Conservation (phyloP, 2,113 vertebrate genomes). For the Octodon degus region DNA sequence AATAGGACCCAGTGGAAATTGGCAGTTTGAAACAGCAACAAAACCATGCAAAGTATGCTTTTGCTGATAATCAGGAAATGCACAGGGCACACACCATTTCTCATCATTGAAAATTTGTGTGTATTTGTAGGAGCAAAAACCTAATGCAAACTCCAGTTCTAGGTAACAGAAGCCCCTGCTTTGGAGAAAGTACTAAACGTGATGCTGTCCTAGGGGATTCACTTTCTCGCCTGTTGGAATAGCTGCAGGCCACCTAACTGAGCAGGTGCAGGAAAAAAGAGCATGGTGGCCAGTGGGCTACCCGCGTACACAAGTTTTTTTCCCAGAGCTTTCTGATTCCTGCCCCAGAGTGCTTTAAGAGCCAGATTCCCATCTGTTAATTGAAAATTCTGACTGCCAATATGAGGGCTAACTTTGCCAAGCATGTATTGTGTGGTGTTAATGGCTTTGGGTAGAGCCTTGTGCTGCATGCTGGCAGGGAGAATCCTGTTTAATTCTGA, state of each 20-base stretch:
- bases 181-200: conserved; percentile 12
- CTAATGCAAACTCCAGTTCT: conserved; percentile 32
- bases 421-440: conserved; percentile 77
- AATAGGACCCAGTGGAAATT: conserved; percentile 66
- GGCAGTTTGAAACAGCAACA: conserved; percentile 47
- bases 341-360: conserved; percentile 56
- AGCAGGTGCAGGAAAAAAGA: conserved; percentile 61
- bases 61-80: conserved; percentile 54
- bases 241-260: background rate
- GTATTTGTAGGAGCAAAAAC: conserved; percentile 22
- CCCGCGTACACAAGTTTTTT: conserved; percentile 29
- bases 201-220: background rate
- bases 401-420: conserved; percentile 77
- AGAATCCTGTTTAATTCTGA: conserved; percentile 75
- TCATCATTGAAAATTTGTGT: conserved; percentile 59
- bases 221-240: conserved; percentile 11
- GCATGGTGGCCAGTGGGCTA: conserved; percentile 7
- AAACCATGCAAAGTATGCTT: conserved; percentile 55
- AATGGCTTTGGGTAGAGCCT: conserved; percentile 80
- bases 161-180: conserved; percentile 20
- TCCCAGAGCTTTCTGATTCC: conserved; percentile 46
- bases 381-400: conserved; percentile 80
- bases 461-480: conserved; percentile 75
- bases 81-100: conserved; percentile 34
- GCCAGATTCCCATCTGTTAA: conserved; percentile 79